Conservation (phyloP, 2,888 invertebrate species). For the Parochlus steinenii region DNA sequence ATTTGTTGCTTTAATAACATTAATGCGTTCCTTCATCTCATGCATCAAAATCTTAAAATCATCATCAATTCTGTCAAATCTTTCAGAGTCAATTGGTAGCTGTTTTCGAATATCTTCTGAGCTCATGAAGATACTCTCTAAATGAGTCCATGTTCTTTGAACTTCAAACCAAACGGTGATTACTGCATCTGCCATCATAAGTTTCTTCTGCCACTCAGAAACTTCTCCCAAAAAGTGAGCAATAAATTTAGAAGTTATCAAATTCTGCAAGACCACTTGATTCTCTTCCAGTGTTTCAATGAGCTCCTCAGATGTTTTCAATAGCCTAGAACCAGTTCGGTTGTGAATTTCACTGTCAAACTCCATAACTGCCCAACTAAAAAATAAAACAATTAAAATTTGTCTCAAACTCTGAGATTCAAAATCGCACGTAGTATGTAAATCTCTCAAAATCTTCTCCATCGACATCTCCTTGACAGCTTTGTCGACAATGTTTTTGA, state of each 20-base stretch:
- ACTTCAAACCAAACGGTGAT: constrained; percentile 90
- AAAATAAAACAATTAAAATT: too few relatives aligned
- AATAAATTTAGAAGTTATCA: constrained; percentile 93
- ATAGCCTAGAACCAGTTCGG: constrained; percentile 69
- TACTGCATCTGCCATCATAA: constrained; percentile 86
- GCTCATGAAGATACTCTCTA: constrained; percentile 96
- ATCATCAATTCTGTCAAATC: constrained; percentile 80
- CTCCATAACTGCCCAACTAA: constrained; percentile 77
- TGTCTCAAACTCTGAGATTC: too few relatives aligned
- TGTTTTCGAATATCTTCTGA: constrained; percentile 93
- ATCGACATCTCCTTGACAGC: constrained; percentile 98
- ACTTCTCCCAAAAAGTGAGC: constrained; percentile 91
- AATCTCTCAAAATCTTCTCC: constrained; percentile 84
- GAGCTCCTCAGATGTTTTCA: constrained; percentile 85
- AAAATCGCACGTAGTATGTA: constrained; percentile 85
- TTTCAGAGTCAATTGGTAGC: constrained; percentile 79
- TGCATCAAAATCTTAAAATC: constrained; percentile 61
- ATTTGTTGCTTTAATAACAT: constrained; percentile 84
- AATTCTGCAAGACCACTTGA: constrained; percentile 87
- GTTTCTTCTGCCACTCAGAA: constrained; percentile 82
- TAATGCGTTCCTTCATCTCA: constrained; percentile 32
- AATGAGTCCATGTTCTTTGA: constrained; percentile 91
- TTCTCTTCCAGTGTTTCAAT: constrained; percentile 96
- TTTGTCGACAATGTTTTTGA: constrained; percentile 93
- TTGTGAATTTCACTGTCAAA: constrained; percentile 80